A percentile compares a stretch with the other conserved stretches of the same genome.
These are phyloP conservation scores for Helicoverpa armigera DNA, from an alignment of 1,140 invertebrate genomes.

Conservation along the genomic window DNA sequence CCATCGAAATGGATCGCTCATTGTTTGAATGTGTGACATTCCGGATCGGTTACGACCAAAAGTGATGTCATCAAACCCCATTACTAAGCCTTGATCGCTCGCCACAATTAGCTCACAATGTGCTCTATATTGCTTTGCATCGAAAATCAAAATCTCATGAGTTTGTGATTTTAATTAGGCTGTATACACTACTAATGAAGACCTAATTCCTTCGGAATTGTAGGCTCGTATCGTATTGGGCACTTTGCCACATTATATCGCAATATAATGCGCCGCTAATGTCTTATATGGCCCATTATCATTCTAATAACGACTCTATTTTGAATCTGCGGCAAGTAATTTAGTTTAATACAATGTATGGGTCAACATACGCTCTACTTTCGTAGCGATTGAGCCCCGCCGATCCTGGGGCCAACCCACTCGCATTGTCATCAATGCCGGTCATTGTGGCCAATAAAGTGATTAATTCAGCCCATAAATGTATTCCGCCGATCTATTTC, in stretches of 20 bases:
- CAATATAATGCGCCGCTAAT: slow-evolving; percentile 21
- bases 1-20: slow-evolving; percentile 41
- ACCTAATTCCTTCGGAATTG: slow-evolving; percentile 8
- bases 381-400: slow-evolving; percentile 58
- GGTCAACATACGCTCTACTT: slow-evolving; percentile 68
- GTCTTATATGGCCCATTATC: slow-evolving; percentile 25
- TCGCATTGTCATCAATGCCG: slow-evolving; percentile 60
- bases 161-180: slow-evolving; percentile 19
- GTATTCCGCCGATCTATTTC: slow-evolving; percentile 73
- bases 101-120: slow-evolving; percentile 29
- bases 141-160: slow-evolving; percentile 1
- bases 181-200: neutral
- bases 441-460: slow-evolving; percentile 75
- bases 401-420: slow-evolving; percentile 62
- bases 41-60: slow-evolving; percentile 44
- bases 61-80: slow-evolving; percentile 49
- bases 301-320: slow-evolving; percentile 34
- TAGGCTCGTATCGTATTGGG: slow-evolving; percentile 12
- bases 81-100: slow-evolving; percentile 25
- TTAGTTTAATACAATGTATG: slow-evolving; percentile 33
- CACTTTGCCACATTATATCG: slow-evolving; percentile 19
- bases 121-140: neutral
- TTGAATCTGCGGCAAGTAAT: slow-evolving; percentile 26
- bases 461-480: slow-evolving; percentile 79
- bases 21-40: slow-evolving; percentile 50